A percentile compares a stretch with the other conserved stretches of the same genome.
phyloP scores from a whole-genome alignment of 2,113 vertebrate species.

The Orientallactaga bullata region DNA sequence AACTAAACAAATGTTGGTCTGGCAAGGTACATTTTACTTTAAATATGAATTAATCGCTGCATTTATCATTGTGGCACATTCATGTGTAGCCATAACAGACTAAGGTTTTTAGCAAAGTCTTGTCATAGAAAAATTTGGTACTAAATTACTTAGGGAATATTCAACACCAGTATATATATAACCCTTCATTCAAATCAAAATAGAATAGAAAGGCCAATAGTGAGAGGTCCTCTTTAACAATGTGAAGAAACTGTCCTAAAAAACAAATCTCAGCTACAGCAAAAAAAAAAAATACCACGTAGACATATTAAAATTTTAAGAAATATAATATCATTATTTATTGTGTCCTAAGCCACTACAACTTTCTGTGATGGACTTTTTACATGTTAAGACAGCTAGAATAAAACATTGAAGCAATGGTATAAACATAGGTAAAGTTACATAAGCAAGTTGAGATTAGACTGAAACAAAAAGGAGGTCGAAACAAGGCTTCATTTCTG shows the following conservation, averaged over 20 bases:
- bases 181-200: background rate
- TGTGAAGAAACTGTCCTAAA: background rate
- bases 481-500: background rate
- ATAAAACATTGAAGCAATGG: background rate
- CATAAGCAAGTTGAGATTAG: background rate
- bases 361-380: background rate
- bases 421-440: background rate
- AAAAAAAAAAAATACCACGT: background rate
- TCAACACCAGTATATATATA: background rate
- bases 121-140: background rate
- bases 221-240: background rate
- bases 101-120: background rate
- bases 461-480: background rate
- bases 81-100: background rate
- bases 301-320: background rate
- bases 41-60: conserved; percentile 8
- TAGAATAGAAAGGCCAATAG: background rate
- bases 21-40: background rate
- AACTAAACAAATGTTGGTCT: background rate
- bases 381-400: background rate
- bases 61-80: conserved; percentile 6
- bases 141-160: conserved; percentile 42
- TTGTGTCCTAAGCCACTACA: background rate
- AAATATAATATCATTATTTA: background rate
- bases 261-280: background rate